Evolutionary conservation across 2,888 invertebrate genomes (phyloP).

Genomic region (Plebejus argus): DNA sequence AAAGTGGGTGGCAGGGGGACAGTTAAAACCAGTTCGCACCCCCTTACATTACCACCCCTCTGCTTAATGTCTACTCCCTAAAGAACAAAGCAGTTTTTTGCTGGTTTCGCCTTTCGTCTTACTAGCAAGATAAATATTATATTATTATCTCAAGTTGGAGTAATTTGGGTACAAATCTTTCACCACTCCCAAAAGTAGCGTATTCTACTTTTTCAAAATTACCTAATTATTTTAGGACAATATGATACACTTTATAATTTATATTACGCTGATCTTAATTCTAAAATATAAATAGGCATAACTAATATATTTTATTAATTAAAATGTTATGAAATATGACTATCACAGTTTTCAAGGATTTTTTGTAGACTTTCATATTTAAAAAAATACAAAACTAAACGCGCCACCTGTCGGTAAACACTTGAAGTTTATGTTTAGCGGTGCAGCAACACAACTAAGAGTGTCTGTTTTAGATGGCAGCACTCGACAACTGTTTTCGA

Average conservation of each 20-base stretch:
- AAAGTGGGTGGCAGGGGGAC: neutral
- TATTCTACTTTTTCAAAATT: no score
- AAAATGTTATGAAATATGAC: neutral
- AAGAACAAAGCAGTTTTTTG: neutral
- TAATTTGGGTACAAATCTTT: neutral
- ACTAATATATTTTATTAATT: no score
- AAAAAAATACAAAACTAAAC: neutral
- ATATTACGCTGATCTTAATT: no score
- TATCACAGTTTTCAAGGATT: neutral
- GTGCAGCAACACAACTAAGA: neutral
- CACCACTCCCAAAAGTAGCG: no score
- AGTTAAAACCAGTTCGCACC: neutral
- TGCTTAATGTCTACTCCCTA: neutral
- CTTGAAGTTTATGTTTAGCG: neutral
- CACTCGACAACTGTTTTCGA: neutral
- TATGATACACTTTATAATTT: no score
- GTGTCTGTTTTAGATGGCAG: neutral
- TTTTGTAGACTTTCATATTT: neutral
- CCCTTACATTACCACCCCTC: conserved; percentile 5
- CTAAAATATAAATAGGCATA: no score
- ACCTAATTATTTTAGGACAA: no score
- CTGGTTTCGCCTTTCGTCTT: neutral
- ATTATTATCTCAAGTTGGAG: neutral
- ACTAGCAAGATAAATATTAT: neutral
- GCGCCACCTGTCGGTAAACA: neutral